These are phyloP conservation scores for Equus przewalskii DNA, from an alignment of 2,113 vertebrate species.

Conservation along the genomic window DNA sequence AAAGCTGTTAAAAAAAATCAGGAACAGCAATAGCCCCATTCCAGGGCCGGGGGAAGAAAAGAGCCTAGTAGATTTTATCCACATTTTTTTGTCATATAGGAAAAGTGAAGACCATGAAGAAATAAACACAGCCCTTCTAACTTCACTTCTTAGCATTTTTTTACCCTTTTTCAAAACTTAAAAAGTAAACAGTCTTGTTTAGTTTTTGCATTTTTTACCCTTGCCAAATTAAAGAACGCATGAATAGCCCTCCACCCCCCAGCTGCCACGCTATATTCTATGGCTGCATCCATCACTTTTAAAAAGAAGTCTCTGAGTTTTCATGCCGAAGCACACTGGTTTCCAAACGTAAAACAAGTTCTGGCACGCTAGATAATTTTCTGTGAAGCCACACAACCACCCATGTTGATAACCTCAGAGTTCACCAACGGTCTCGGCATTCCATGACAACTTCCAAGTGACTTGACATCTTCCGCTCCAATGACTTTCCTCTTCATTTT, in stretches of 20 bases:
- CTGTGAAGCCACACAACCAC: background rate
- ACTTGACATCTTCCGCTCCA: background rate
- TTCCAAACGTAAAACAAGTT: conserved; percentile 30
- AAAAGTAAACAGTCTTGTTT: conserved; percentile 7
- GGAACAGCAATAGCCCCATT: background rate
- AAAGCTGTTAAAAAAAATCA: background rate
- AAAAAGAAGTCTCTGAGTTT: background rate
- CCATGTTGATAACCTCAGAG: background rate
- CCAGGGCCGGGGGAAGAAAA: background rate
- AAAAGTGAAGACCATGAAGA: conserved; percentile 4
- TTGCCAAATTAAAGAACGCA: background rate
- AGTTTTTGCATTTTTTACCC: background rate
- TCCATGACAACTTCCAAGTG: background rate
- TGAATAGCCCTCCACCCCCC: background rate
- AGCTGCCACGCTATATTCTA: background rate
- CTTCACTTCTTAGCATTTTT: background rate
- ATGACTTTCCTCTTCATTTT: background rate
- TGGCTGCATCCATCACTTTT: background rate
- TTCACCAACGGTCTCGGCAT: background rate
- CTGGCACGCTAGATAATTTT: background rate
- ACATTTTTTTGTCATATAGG: background rate
- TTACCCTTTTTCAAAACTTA: conserved; percentile 6
- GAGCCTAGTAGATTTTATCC: background rate
- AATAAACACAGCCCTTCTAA: background rate
- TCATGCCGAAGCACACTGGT: background rate